These are phyloP conservation scores for Noctua comes DNA, from an alignment of 2,888 invertebrate genomes.

Conservation along the genomic window DNA sequence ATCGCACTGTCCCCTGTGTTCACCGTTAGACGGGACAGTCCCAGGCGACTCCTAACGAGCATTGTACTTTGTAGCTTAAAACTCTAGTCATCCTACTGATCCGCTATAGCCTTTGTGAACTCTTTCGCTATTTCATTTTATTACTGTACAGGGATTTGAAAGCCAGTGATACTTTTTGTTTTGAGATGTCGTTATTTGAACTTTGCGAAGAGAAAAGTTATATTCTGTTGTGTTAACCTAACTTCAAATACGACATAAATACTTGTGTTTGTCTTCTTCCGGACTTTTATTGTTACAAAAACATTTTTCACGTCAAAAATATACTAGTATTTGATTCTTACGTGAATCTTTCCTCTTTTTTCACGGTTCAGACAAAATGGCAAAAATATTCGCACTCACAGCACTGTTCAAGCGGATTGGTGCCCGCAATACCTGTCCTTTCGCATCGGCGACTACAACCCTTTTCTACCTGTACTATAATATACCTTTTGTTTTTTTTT, in stretches of 20 bases:
- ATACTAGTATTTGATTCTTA: conserved; percentile 4
- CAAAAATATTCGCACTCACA: conserved; percentile 42
- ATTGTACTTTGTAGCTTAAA: conserved; percentile 71
- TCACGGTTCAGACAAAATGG: background rate
- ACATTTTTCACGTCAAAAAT: too few relatives aligned
- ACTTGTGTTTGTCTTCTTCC: conserved; percentile 15
- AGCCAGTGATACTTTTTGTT: conserved; percentile 47
- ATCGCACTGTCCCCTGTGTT: conserved; percentile 71
- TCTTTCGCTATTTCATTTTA: conserved; percentile 58
- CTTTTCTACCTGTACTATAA: conserved; percentile 20
- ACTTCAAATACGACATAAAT: conserved; percentile 31
- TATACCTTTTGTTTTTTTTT: background rate
- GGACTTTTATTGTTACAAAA: background rate
- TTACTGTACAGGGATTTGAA: conserved; percentile 56
- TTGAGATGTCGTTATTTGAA: conserved; percentile 44
- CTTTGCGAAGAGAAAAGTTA: conserved; percentile 28
- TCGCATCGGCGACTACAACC: conserved; percentile 48
- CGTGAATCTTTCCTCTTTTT: background rate
- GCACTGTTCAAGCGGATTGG: conserved; percentile 45
- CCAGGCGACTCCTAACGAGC: conserved; percentile 76
- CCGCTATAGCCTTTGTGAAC: conserved; percentile 68
- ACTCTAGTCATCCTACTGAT: conserved; percentile 75
- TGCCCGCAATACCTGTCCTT: conserved; percentile 35
- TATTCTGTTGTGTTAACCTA: conserved; percentile 1
- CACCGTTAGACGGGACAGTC: conserved; percentile 62